phyloP scores from a whole-genome alignment of 2,113 vertebrate species.

The Aptenodytes patagonicus region DNA sequence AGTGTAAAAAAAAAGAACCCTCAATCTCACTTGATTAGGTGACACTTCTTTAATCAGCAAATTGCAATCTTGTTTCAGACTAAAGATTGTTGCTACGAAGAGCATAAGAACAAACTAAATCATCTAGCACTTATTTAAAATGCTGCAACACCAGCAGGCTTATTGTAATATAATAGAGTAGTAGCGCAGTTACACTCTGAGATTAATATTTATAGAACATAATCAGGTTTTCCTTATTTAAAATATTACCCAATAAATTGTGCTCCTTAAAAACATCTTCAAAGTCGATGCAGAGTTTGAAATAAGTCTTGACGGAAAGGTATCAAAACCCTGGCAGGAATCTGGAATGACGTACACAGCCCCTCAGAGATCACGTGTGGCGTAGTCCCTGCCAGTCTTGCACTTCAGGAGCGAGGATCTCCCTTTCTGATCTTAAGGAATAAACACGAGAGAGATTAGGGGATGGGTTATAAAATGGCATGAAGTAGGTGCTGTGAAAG shows the following conservation, averaged over 20 bases:
- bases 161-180: slow-evolving; percentile 65
- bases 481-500: background rate
- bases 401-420: background rate
- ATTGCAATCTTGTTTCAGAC: slow-evolving; percentile 60
- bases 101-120: slow-evolving; percentile 63
- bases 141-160: slow-evolving; percentile 55
- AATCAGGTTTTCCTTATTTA: slow-evolving; percentile 51
- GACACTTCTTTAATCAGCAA: slow-evolving; percentile 13
- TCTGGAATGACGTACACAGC: background rate
- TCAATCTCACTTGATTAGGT: slow-evolving; percentile 1
- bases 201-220: slow-evolving; percentile 50
- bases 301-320: background rate
- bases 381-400: background rate
- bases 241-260: slow-evolving; percentile 28
- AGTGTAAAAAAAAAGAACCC: background rate
- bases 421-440: background rate
- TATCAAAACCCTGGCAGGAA: background rate
- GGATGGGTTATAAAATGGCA: background rate
- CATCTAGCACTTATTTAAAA: slow-evolving; percentile 64
- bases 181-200: slow-evolving; percentile 56
- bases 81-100: slow-evolving; percentile 51
- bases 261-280: background rate
- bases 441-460: background rate
- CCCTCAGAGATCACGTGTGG: background rate
- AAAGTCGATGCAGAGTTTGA: background rate